Evolutionary conservation across 2,113 vertebrate genomes (phyloP).

Genomic region (Dinomys branickii): DNA sequence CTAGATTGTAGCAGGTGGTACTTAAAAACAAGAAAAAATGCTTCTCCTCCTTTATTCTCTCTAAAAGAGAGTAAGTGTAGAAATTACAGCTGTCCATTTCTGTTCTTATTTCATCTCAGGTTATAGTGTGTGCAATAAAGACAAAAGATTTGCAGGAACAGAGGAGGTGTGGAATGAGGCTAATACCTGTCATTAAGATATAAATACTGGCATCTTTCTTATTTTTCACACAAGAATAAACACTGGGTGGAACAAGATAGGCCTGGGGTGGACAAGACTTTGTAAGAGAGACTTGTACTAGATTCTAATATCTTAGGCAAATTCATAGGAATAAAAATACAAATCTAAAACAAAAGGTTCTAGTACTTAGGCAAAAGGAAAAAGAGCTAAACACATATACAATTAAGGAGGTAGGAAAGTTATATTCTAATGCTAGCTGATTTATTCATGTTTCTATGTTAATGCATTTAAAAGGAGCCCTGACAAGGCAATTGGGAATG

Average conservation of each 20-base stretch:
- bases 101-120: not conserved
- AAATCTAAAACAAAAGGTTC: slow-evolving; percentile 19
- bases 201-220: not conserved
- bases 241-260: not conserved
- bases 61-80: not conserved
- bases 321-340: not conserved
- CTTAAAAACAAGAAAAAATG: not conserved
- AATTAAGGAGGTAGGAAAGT: slow-evolving; percentile 63
- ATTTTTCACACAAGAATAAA: slow-evolving; percentile 24
- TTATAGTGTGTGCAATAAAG: not conserved
- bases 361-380: slow-evolving; percentile 4
- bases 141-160: not conserved
- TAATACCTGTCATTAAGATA: not conserved
- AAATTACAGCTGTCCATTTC: not conserved
- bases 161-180: not conserved
- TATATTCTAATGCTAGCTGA: slow-evolving; percentile 58
- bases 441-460: slow-evolving; percentile 61
- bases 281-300: not conserved
- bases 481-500: slow-evolving; percentile 45
- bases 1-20: not conserved
- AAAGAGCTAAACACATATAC: slow-evolving; percentile 15
- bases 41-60: not conserved
- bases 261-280: not conserved
- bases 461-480: slow-evolving; percentile 69
- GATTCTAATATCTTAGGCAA: not conserved